Evolutionary conservation across 2,113 vertebrate genomes (phyloP).

Genomic region (Oceanites oceanicus): DNA sequence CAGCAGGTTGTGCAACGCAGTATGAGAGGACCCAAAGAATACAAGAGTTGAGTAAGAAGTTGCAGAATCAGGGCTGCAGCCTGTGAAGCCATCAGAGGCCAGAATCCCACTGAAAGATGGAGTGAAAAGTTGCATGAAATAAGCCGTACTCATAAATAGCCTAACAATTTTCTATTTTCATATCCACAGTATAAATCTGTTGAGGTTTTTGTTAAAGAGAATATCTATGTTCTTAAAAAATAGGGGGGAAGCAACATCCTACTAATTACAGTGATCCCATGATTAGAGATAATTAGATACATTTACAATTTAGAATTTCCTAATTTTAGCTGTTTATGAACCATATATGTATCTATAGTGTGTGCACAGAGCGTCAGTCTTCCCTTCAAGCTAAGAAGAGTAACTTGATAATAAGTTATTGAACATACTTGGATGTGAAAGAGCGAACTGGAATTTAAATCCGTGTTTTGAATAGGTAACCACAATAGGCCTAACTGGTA

Average conservation of each 20-base stretch:
- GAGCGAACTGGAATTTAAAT: neutral
- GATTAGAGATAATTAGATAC: constrained; percentile 47
- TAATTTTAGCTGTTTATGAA: constrained; percentile 28
- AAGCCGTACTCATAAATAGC: neutral
- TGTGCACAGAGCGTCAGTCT: neutral
- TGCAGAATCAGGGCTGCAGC: neutral
- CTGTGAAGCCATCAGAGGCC: neutral
- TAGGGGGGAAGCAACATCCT: neutral
- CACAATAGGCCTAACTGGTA: neutral
- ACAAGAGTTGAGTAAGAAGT: neutral
- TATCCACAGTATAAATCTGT: neutral
- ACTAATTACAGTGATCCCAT: constrained; percentile 37
- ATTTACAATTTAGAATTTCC: neutral
- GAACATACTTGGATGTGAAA: neutral
- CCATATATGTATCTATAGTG: neutral
- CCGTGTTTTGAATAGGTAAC: neutral
- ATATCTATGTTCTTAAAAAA: constrained; percentile 24
- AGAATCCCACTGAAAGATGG: neutral
- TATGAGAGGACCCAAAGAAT: neutral
- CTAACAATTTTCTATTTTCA: neutral
- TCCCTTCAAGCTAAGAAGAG: neutral
- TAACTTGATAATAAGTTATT: neutral
- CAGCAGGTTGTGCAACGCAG: neutral
- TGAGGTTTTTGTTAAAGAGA: neutral
- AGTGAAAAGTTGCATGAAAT: neutral